Evolutionary conservation across 2,797 vertebrate species (phyloP).

Genomic region (Urocyon cinereoargenteus): DNA sequence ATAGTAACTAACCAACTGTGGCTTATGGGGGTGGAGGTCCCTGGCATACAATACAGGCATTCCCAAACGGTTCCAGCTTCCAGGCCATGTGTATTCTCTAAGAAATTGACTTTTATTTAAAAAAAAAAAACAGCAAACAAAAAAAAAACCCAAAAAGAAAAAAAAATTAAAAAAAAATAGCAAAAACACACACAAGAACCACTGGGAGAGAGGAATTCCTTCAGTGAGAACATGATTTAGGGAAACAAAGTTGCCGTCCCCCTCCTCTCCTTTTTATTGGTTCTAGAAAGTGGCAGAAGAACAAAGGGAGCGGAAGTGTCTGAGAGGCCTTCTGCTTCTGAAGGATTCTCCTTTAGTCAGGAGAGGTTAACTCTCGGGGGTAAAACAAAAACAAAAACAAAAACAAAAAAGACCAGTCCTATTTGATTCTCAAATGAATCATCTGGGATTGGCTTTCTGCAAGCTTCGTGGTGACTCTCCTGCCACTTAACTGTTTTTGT

Average conservation of each 20-base stretch:
- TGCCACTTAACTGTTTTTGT: neutral
- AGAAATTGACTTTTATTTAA: neutral
- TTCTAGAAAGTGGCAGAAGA: neutral
- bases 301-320: neutral
- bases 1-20: neutral
- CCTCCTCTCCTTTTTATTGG: neutral
- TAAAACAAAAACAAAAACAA: neutral
- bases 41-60: neutral
- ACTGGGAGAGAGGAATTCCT: neutral
- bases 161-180: neutral
- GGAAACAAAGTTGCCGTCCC: neutral
- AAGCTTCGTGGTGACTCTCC: neutral
- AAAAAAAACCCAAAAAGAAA: neutral
- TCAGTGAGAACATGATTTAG: neutral
- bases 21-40: neutral
- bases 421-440: neutral
- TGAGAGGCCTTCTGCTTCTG: neutral
- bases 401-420: neutral
- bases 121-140: neutral
- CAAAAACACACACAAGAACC: neutral
- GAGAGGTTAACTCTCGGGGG: neutral
- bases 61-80: neutral
- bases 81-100: neutral
- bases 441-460: neutral
- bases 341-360: neutral